Evolutionary conservation across 1,140 invertebrate genomes (phyloP).

Genomic region (Uloborus diversus): DNA sequence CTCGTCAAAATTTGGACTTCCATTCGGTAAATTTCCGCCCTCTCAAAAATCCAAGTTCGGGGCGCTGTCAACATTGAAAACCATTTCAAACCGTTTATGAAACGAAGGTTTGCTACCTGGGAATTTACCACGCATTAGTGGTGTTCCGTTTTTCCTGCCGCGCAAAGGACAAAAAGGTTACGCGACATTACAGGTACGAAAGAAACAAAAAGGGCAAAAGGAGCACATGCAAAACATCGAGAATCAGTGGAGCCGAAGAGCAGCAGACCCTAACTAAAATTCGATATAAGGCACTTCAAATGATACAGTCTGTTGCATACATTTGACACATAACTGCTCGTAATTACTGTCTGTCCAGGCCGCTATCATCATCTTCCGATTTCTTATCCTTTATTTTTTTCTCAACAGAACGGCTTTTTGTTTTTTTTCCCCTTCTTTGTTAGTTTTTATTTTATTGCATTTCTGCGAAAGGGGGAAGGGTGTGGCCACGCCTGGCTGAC

Average conservation of each 20-base stretch:
- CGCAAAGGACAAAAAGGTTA: slow-evolving; percentile 13
- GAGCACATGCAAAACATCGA: not conserved
- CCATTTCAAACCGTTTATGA: too few relatives aligned
- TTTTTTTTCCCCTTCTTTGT: not conserved
- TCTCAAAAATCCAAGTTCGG: too few relatives aligned
- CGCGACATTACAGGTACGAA: not conserved
- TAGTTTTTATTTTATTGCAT: too few relatives aligned
- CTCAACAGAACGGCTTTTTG: not conserved
- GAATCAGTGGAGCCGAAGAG: not conserved
- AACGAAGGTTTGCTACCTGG: too few relatives aligned
- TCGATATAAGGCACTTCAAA: slow-evolving; percentile 10
- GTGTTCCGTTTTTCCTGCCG: slow-evolving; percentile 2
- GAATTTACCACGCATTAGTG: too few relatives aligned
- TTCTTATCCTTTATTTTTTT: not conserved
- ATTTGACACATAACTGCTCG: slow-evolving; percentile 21
- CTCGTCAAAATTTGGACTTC: too few relatives aligned
- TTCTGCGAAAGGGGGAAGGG: too few relatives aligned
- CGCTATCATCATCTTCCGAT: not conserved
- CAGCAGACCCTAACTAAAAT: slow-evolving; percentile 23
- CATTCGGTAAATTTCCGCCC: too few relatives aligned
- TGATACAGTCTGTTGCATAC: slow-evolving; percentile 3
- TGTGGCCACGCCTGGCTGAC: slow-evolving; percentile 17
- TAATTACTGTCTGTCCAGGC: slow-evolving; percentile 7
- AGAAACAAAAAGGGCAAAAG: not conserved
- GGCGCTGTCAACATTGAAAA: too few relatives aligned